Conservation (phyloP, 2,888 invertebrate species). For the Diaperis boleti region DNA sequence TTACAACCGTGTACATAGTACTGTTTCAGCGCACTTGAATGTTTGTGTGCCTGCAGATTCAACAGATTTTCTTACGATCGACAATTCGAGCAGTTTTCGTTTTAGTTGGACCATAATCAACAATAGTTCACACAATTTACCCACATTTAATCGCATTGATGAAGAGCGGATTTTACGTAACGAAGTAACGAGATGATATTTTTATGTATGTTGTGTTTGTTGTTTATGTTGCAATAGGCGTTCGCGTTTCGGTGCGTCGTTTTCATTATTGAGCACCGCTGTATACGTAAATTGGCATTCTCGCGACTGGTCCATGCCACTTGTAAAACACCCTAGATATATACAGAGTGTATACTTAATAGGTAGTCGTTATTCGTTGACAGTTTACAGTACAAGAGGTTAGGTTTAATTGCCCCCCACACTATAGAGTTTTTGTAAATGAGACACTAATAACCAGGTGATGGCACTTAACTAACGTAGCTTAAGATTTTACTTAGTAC, state of each 20-base stretch:
- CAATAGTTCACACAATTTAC: conserved; percentile 64
- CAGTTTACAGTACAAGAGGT: conserved; percentile 64
- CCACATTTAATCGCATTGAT: conserved; percentile 66
- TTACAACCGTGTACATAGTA: conserved; percentile 63
- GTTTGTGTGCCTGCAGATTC: conserved; percentile 63
- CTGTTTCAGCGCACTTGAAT: conserved; percentile 62
- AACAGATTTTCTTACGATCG: conserved; percentile 48
- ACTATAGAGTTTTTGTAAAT: conserved; percentile 64
- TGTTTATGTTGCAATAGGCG: conserved; percentile 58
- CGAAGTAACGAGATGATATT: conserved; percentile 43
- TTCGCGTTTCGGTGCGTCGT: conserved; percentile 50
- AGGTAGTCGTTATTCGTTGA: conserved; percentile 56
- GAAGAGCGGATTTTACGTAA: conserved; percentile 57
- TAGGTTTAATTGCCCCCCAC: conserved; percentile 56
- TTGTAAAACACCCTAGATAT: conserved; percentile 51
- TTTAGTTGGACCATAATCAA: conserved; percentile 62
- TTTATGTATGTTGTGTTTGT: conserved; percentile 52
- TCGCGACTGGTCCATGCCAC: conserved; percentile 30
- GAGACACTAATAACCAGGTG: conserved; percentile 65
- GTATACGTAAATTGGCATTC: conserved; percentile 41
- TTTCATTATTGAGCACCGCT: conserved; percentile 40
- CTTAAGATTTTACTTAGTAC: conserved; percentile 63
- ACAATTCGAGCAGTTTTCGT: conserved; percentile 58
- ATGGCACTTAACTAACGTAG: conserved; percentile 66
- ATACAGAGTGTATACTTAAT: conserved; percentile 62